These are phyloP conservation scores for Ctenicera cuprea DNA, from an alignment of 2,888 invertebrate genomes.

Conservation along the genomic window DNA sequence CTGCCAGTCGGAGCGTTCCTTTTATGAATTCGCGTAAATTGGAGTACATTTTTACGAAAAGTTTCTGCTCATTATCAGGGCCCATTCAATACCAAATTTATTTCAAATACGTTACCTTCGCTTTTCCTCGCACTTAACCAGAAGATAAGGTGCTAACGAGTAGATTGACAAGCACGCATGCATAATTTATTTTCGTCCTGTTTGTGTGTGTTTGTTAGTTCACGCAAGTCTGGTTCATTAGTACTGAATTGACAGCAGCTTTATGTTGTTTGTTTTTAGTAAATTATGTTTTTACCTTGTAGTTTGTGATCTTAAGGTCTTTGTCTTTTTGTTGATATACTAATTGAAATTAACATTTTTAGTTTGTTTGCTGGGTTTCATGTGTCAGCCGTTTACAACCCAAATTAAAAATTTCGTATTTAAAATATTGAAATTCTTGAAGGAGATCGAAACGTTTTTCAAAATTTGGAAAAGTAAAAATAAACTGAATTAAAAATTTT, in stretches of 20 bases:
- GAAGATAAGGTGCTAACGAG: slow-evolving; percentile 22
- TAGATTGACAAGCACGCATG: slow-evolving; percentile 26
- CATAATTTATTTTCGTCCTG: slow-evolving; percentile 24
- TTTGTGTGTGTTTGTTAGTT: slow-evolving; percentile 10
- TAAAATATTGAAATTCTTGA: no score
- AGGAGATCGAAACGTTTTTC: no score
- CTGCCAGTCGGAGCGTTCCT: not conserved
- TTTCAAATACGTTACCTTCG: slow-evolving; percentile 9
- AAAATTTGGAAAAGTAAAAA: no score
- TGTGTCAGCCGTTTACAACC: no score
- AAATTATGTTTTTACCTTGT: not conserved
- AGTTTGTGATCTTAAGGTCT: not conserved
- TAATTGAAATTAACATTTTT: no score
- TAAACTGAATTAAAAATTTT: no score
- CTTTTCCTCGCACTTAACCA: slow-evolving; percentile 7
- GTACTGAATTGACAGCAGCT: slow-evolving; percentile 17
- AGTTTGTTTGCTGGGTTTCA: no score
- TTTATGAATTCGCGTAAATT: slow-evolving; percentile 19
- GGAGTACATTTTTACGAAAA: not conserved
- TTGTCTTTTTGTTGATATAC: no score
- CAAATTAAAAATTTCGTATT: no score
- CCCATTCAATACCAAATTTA: slow-evolving; percentile 6
- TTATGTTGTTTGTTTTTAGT: slow-evolving; percentile 1
- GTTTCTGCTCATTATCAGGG: not conserved
- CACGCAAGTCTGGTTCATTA: slow-evolving; percentile 11